phyloP scores from a whole-genome alignment of 2,888 invertebrate species.

The Cephus nigrinus region DNA sequence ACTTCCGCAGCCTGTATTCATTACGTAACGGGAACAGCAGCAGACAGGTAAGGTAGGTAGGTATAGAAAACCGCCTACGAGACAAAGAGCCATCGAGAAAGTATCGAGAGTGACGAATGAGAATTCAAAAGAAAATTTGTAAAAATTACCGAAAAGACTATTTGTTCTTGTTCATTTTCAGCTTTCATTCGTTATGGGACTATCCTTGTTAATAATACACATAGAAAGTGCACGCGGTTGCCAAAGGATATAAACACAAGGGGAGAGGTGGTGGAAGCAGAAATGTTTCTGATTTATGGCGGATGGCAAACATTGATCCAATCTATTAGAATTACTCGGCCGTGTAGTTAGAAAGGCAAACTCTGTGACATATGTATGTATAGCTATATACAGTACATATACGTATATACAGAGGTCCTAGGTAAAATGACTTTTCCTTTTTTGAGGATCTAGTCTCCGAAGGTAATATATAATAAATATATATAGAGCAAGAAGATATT shows the following conservation, averaged over 20 bases:
- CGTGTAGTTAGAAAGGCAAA: conserved; percentile 34
- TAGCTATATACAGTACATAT: no score
- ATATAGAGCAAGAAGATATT: background rate
- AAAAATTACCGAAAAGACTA: background rate
- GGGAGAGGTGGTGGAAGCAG: conserved; percentile 1
- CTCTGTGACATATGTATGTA: background rate
- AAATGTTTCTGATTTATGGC: conserved; percentile 30
- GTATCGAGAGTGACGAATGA: background rate
- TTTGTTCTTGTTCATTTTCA: background rate
- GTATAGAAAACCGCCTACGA: background rate
- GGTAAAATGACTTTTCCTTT: background rate
- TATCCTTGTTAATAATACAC: background rate
- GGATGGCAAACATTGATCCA: conserved; percentile 39
- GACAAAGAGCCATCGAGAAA: background rate
- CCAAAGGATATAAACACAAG: background rate
- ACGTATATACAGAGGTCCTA: background rate
- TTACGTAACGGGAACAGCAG: conserved; percentile 37
- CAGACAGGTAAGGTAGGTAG: background rate
- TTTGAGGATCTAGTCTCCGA: background rate
- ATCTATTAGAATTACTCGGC: conserved; percentile 52
- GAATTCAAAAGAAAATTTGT: background rate
- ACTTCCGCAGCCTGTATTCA: conserved; percentile 39
- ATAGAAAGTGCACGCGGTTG: background rate
- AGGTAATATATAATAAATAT: background rate
- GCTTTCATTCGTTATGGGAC: background rate